Conservation (phyloP, 1,140 invertebrate genomes). For the Drosophila nigromelanica region DNA sequence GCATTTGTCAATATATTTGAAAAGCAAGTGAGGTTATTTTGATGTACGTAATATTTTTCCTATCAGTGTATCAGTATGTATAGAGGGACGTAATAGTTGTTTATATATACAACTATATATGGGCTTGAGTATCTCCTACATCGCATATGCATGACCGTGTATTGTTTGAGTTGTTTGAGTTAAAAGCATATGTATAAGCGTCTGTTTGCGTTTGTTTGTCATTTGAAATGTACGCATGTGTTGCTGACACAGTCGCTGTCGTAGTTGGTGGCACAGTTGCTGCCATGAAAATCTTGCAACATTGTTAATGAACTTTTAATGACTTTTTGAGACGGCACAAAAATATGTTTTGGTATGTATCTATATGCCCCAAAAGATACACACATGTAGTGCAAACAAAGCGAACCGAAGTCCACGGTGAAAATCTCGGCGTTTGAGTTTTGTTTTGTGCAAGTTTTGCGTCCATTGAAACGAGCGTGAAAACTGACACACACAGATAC, state of each 20-base stretch:
- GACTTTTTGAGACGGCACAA: slow-evolving; percentile 69
- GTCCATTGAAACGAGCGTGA: slow-evolving; percentile 62
- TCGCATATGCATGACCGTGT: neutral
- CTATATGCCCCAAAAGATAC: slow-evolving; percentile 8
- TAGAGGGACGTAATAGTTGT: neutral
- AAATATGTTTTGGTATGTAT: slow-evolving; percentile 24
- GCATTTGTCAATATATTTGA: too few species aligned
- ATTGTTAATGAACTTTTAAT: slow-evolving; percentile 84
- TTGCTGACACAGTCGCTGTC: slow-evolving; percentile 48
- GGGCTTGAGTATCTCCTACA: neutral
- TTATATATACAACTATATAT: too few species aligned
- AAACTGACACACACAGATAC: slow-evolving; percentile 54
- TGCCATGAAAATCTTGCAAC: slow-evolving; percentile 75
- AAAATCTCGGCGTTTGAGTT: slow-evolving; percentile 54
- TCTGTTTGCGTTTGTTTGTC: slow-evolving; percentile 51
- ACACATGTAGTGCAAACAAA: slow-evolving; percentile 28
- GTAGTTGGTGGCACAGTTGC: slow-evolving; percentile 32
- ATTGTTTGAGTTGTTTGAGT: slow-evolving; percentile 50
- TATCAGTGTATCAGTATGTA: too few species aligned
- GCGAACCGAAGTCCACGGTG: slow-evolving; percentile 28
- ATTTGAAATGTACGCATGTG: slow-evolving; percentile 75
- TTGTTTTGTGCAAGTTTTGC: slow-evolving; percentile 43
- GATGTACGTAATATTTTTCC: too few species aligned
- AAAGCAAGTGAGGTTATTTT: too few species aligned
- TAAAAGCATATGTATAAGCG: neutral